These are phyloP conservation scores for Cylindroiulus punctatus DNA, from an alignment of 2,888 invertebrate genomes.

Conservation along the genomic window DNA sequence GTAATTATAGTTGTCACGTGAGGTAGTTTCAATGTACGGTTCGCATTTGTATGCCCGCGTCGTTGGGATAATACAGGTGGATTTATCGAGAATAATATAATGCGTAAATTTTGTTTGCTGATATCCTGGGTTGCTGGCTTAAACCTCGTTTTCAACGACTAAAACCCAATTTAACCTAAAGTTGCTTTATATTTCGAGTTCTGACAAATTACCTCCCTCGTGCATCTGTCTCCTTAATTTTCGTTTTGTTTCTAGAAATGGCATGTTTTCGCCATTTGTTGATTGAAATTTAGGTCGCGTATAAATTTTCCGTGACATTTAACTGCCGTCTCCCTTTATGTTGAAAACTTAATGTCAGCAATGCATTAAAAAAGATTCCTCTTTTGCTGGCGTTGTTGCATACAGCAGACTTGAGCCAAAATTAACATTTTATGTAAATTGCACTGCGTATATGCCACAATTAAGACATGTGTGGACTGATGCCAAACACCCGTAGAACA, in stretches of 20 bases:
- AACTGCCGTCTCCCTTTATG: constrained; percentile 6
- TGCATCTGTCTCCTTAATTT: neutral
- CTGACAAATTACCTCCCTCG: neutral
- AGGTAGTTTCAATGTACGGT: neutral
- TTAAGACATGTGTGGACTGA: neutral
- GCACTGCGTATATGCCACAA: neutral
- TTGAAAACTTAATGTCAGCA: constrained; percentile 44
- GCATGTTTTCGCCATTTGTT: constrained; percentile 21
- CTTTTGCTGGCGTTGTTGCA: neutral
- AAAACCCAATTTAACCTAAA: neutral
- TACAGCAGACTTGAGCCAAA: neutral
- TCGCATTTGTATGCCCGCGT: neutral
- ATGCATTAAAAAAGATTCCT: constrained; percentile 1
- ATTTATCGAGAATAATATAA: too few relatives aligned
- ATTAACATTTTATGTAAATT: constrained; percentile 27
- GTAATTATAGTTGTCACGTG: neutral
- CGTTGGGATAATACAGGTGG: neutral
- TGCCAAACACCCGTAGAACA: neutral
- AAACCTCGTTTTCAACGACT: too few relatives aligned
- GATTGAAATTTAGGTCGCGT: constrained; percentile 32
- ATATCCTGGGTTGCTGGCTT: too few relatives aligned
- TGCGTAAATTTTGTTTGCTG: too few relatives aligned
- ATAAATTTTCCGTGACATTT: constrained; percentile 16
- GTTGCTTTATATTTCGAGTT: neutral
- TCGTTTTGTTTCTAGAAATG: neutral